These are phyloP conservation scores for Drosophila picticornis DNA, from an alignment of 2,888 invertebrate genomes.

Conservation along the genomic window DNA sequence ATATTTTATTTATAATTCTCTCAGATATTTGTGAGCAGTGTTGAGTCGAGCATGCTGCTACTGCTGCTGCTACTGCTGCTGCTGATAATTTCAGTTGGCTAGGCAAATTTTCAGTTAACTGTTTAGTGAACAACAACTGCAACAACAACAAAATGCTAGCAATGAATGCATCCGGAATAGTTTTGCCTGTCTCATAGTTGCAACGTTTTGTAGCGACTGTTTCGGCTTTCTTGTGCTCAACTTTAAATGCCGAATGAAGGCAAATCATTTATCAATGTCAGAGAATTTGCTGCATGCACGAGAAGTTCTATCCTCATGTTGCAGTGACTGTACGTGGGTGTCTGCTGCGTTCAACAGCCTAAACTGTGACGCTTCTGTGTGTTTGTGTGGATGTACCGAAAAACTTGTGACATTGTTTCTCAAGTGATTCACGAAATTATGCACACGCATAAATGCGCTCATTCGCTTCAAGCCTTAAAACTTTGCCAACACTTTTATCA, in stretches of 20 bases:
- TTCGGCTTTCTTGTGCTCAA: slow-evolving; percentile 69
- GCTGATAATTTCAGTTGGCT: slow-evolving; percentile 64
- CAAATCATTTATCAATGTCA: slow-evolving; percentile 81
- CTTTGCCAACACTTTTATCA: slow-evolving; percentile 53
- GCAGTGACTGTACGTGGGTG: background rate
- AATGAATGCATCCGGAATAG: slow-evolving; percentile 72
- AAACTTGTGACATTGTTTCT: slow-evolving; percentile 80
- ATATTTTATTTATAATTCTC: slow-evolving; percentile 77
- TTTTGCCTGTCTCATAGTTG: slow-evolving; percentile 15
- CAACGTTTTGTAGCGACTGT: slow-evolving; percentile 41
- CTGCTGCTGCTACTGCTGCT: slow-evolving; percentile 30
- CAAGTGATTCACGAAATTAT: slow-evolving; percentile 81
- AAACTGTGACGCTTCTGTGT: slow-evolving; percentile 25
- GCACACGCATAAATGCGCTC: slow-evolving; percentile 73
- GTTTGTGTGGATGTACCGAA: slow-evolving; percentile 40
- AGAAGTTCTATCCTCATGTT: slow-evolving; percentile 56
- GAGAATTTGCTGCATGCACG: slow-evolving; percentile 75
- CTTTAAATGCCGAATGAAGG: slow-evolving; percentile 48
- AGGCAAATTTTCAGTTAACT: slow-evolving; percentile 69
- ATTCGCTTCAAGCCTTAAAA: slow-evolving; percentile 34
- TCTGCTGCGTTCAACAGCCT: slow-evolving; percentile 38
- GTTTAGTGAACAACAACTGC: slow-evolving; percentile 68
- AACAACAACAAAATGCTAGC: slow-evolving; percentile 75
- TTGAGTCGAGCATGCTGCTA: slow-evolving; percentile 33
- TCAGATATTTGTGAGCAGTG: slow-evolving; percentile 28